These are phyloP conservation scores for Loripinus fragilis DNA, from an alignment of 2,888 invertebrate species.

Conservation along the genomic window DNA sequence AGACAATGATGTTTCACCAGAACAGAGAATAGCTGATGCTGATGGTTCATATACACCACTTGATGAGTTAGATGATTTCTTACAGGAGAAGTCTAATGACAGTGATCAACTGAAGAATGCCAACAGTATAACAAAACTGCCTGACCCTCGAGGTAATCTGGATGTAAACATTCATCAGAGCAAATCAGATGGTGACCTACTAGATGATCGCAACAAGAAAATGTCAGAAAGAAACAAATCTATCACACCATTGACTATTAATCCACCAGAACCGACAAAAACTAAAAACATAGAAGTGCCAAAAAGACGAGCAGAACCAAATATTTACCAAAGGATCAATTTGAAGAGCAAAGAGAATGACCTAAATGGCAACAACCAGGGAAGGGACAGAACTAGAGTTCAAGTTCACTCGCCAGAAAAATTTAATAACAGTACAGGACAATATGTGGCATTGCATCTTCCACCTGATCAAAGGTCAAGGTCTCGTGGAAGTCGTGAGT, in stretches of 20 bases:
- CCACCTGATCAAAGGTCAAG: conserved; percentile 40
- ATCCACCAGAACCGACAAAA: conserved; percentile 34
- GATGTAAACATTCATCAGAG: conserved; percentile 58
- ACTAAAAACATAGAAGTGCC: conserved; percentile 29
- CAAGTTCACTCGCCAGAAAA: conserved; percentile 55
- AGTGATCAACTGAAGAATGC: conserved; percentile 28
- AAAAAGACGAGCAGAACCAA: conserved; percentile 49
- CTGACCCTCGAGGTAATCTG: conserved; percentile 51
- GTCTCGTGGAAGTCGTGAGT: conserved; percentile 51
- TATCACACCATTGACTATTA: conserved; percentile 39
- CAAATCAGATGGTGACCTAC: conserved; percentile 55
- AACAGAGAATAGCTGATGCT: conserved; percentile 53
- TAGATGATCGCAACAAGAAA: conserved; percentile 43
- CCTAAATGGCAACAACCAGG: conserved; percentile 23
- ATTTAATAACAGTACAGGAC: conserved; percentile 44
- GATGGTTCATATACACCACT: conserved; percentile 57
- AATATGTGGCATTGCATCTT: conserved; percentile 47
- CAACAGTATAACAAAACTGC: conserved; percentile 46
- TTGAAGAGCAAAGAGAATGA: conserved; percentile 41
- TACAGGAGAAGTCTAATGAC: conserved; percentile 32
- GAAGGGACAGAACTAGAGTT: conserved; percentile 32
- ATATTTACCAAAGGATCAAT: conserved; percentile 52
- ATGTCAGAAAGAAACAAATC: conserved; percentile 53
- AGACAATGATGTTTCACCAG: conserved; percentile 50
- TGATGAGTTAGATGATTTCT: conserved; percentile 52